Evolutionary conservation across 2,888 invertebrate genomes (phyloP).

Genomic region (Hirtodrosophila histrioides): DNA sequence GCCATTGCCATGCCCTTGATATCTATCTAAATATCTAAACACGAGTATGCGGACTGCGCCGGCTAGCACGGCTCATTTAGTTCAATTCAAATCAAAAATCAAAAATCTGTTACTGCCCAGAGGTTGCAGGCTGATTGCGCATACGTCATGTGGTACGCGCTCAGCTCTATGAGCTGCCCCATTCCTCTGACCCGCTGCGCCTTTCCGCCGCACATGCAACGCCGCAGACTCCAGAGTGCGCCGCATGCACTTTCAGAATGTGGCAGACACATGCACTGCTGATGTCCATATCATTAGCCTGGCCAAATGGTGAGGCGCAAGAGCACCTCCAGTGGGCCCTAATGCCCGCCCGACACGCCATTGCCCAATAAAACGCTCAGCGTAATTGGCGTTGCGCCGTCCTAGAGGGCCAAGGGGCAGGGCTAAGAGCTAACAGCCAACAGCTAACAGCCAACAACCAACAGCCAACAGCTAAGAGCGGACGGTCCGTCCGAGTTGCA

Average conservation of each 20-base stretch:
- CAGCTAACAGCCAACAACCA: too few species aligned
- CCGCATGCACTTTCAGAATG: conserved; percentile 30
- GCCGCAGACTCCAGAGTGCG: conserved; percentile 18
- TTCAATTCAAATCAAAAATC: conserved; percentile 1
- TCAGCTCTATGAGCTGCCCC: not conserved
- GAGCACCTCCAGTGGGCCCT: conserved; percentile 44
- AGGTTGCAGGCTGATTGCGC: conserved; percentile 31
- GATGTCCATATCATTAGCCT: conserved; percentile 69
- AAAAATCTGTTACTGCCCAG: not conserved
- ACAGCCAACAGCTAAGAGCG: too few species aligned
- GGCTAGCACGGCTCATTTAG: not conserved
- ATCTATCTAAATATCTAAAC: not conserved
- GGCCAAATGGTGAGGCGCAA: conserved; percentile 24
- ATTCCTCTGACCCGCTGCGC: not conserved
- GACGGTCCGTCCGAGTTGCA: conserved; percentile 22
- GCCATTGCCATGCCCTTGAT: conserved; percentile 14
- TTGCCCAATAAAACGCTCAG: conserved; percentile 77
- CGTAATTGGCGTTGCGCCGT: conserved; percentile 39
- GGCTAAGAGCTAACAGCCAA: not conserved
- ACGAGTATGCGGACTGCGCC: conserved; percentile 4
- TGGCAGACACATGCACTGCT: conserved; percentile 67
- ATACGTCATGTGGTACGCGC: conserved; percentile 35
- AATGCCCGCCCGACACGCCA: conserved; percentile 78
- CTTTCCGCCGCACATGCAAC: conserved; percentile 30
- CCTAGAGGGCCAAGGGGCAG: conserved; percentile 16